These are phyloP conservation scores for Pachyuromys duprasi DNA, from an alignment of 2,797 vertebrate species.

Conservation along the genomic window DNA sequence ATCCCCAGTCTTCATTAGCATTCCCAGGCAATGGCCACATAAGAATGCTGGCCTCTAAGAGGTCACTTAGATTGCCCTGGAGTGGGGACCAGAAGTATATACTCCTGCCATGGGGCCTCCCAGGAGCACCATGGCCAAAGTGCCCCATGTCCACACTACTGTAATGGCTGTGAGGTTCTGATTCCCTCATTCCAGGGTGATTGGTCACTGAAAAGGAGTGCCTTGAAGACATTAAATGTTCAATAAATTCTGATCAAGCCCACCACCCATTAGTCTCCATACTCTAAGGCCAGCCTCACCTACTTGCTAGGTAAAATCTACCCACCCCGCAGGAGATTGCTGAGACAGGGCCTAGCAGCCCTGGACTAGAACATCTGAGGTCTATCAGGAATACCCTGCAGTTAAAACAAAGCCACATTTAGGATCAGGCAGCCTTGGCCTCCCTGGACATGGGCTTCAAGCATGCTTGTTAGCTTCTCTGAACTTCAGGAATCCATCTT, in stretches of 20 bases:
- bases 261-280: fast-evolving
- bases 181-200: neutral
- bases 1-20: conserved; percentile 74
- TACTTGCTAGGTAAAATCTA: neutral
- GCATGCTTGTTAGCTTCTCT: too few species aligned
- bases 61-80: neutral
- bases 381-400: too few species aligned
- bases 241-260: neutral
- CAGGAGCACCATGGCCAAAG: fast-evolving
- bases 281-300: neutral
- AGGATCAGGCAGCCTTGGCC: neutral
- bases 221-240: neutral
- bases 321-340: neutral
- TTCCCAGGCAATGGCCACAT: neutral
- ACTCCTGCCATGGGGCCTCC: neutral
- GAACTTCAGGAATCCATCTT: neutral
- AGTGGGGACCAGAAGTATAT: neutral
- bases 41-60: conserved; percentile 16
- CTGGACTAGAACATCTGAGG: too few species aligned
- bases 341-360: too few species aligned
- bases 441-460: neutral
- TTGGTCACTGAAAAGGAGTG: fast-evolving
- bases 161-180: neutral
- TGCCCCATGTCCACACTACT: neutral
- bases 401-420: neutral